These are phyloP conservation scores for Centropristis striata DNA, from an alignment of 2,113 vertebrate species.

Conservation along the genomic window DNA sequence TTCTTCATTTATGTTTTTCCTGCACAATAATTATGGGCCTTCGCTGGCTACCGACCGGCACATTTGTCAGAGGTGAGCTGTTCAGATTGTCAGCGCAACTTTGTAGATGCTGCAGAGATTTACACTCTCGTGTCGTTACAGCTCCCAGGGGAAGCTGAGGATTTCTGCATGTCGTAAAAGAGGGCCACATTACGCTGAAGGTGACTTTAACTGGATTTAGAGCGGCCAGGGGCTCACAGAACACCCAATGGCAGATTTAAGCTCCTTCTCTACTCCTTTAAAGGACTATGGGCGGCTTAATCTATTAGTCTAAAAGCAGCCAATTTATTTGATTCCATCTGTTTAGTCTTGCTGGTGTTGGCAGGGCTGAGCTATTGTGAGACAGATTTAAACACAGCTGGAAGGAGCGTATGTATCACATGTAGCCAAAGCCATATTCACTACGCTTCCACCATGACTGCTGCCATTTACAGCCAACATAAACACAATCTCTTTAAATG, in stretches of 20 bases:
- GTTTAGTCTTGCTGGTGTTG: slow-evolving; percentile 80
- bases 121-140: slow-evolving; percentile 79
- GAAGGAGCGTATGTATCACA: slow-evolving; percentile 67
- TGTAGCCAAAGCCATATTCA: slow-evolving; percentile 55
- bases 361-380: slow-evolving; percentile 76
- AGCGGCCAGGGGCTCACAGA: slow-evolving; percentile 66
- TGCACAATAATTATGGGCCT: slow-evolving; percentile 77
- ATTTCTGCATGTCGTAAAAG: slow-evolving; percentile 85
- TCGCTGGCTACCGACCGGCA: slow-evolving; percentile 65
- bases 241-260: slow-evolving; percentile 84
- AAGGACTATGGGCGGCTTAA: slow-evolving; percentile 78
- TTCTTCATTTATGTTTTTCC: slow-evolving; percentile 75
- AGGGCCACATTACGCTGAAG: slow-evolving; percentile 85
- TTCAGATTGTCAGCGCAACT: slow-evolving; percentile 75
- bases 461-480: slow-evolving; percentile 52
- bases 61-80: slow-evolving; percentile 77
- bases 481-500: slow-evolving; percentile 38
- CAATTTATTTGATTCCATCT: slow-evolving; percentile 87
- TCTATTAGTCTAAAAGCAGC: slow-evolving; percentile 86
- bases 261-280: slow-evolving; percentile 75
- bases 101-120: slow-evolving; percentile 82
- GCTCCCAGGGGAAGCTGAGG: slow-evolving; percentile 77
- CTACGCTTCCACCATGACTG: slow-evolving; percentile 49
- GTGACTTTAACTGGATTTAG: slow-evolving; percentile 89
- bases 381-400: slow-evolving; percentile 86